phyloP scores from a whole-genome alignment of 2,797 vertebrate genomes.

The Enteromius argenteus region DNA sequence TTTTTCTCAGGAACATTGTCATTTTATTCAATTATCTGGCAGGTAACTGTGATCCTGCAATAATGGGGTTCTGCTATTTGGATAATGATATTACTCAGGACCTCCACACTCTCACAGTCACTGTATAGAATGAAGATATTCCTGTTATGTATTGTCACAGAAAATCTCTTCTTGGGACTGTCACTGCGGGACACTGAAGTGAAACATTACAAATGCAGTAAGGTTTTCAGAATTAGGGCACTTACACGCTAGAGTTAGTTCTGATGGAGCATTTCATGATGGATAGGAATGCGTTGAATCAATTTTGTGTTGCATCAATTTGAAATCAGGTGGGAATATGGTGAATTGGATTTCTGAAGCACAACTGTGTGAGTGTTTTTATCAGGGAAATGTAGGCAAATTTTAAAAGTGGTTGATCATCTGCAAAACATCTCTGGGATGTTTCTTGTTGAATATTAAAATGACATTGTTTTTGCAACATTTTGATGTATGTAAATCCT shows the following conservation, averaged over 20 bases:
- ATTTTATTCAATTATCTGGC: slow-evolving; percentile 26
- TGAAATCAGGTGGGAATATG: neutral
- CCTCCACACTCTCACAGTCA: neutral
- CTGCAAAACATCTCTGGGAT: neutral
- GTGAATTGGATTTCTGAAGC: neutral
- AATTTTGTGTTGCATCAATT: neutral
- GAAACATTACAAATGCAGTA: neutral
- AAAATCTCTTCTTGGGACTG: neutral
- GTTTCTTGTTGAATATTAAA: neutral
- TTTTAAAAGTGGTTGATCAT: neutral
- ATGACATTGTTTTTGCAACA: neutral
- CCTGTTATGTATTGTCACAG: neutral
- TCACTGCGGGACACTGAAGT: neutral
- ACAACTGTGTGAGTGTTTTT: neutral
- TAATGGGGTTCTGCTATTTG: slow-evolving; percentile 2
- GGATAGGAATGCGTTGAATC: neutral
- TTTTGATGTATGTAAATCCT: neutral
- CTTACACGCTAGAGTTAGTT: neutral
- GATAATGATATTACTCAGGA: slow-evolving; percentile 6
- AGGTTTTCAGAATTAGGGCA: neutral
- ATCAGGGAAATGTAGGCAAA: neutral
- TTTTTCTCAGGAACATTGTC: neutral
- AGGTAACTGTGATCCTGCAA: neutral
- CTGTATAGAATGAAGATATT: neutral
- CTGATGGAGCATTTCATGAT: neutral